These are phyloP conservation scores for Crocuta crocuta DNA, from an alignment of 2,113 vertebrate species.

Conservation along the genomic window DNA sequence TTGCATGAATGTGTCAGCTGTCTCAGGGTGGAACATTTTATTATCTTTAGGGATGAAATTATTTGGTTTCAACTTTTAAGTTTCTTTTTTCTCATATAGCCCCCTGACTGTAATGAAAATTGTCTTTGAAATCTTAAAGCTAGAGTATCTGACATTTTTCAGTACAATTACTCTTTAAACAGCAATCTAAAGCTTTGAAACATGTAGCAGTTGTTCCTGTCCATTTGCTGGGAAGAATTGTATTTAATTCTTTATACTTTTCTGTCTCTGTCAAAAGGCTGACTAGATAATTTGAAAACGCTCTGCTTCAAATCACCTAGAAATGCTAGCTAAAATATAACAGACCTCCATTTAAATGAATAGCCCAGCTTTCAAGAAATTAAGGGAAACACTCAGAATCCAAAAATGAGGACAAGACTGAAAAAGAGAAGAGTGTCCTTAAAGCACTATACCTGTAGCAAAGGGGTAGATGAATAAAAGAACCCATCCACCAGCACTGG, in stretches of 20 bases:
- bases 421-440: not conserved
- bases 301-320: slow-evolving; percentile 25
- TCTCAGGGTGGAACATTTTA: not conserved
- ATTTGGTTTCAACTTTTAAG: not conserved
- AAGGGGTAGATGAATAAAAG: not conserved
- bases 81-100: not conserved
- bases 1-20: not conserved
- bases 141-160: not conserved
- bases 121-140: slow-evolving; percentile 12
- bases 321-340: slow-evolving; percentile 19
- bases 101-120: not conserved
- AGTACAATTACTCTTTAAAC: not conserved
- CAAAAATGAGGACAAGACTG: not conserved
- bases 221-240: not conserved
- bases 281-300: not conserved
- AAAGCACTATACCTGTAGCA: not conserved
- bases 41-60: slow-evolving; percentile 20
- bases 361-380: not conserved
- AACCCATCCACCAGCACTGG: not conserved
- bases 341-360: not conserved
- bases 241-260: not conserved
- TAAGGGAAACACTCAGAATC: not conserved
- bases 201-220: not conserved
- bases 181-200: not conserved
- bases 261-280: not conserved